Conservation (phyloP, 2,888 invertebrate genomes). For the Zaprionus obscuricornis region DNA sequence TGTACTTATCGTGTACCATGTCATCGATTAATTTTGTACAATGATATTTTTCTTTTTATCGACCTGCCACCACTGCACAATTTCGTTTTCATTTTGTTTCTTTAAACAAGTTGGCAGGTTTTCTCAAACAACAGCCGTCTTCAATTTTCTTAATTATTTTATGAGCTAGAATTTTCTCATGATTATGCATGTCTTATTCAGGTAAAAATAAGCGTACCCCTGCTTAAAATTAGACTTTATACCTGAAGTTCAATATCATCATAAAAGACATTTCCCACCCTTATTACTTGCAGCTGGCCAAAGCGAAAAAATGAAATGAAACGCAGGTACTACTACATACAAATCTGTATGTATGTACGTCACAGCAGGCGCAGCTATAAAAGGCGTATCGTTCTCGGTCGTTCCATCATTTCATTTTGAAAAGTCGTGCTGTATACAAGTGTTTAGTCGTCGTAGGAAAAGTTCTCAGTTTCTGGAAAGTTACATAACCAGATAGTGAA, state of each 20-base stretch:
- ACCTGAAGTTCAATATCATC: not conserved
- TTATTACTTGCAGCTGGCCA: not conserved
- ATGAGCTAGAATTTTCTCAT: slow-evolving; percentile 22
- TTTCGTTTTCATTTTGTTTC: not conserved
- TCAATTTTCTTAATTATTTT: slow-evolving; percentile 6
- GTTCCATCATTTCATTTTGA: slow-evolving; percentile 28
- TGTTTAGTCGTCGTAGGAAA: not conserved
- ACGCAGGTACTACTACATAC: slow-evolving; percentile 38
- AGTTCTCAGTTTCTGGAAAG: slow-evolving; percentile 32
- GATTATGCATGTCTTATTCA: not conserved
- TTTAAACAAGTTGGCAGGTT: slow-evolving; percentile 34
- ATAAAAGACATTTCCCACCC: not conserved
- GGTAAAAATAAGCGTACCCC: slow-evolving; percentile 3
- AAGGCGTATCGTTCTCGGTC: slow-evolving; percentile 16
- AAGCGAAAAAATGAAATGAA: not conserved
- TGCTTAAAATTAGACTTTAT: not conserved
- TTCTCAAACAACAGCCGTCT: not conserved
- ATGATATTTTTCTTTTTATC: no score
- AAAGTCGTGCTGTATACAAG: slow-evolving; percentile 34
- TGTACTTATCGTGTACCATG: no score
- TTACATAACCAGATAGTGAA: slow-evolving; percentile 42
- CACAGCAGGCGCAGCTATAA: slow-evolving; percentile 38
- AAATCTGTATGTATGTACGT: slow-evolving; percentile 41
- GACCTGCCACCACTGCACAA: not conserved
- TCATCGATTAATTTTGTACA: no score